Conservation (phyloP, 2,888 invertebrate genomes). For the Microchrysa polita region DNA sequence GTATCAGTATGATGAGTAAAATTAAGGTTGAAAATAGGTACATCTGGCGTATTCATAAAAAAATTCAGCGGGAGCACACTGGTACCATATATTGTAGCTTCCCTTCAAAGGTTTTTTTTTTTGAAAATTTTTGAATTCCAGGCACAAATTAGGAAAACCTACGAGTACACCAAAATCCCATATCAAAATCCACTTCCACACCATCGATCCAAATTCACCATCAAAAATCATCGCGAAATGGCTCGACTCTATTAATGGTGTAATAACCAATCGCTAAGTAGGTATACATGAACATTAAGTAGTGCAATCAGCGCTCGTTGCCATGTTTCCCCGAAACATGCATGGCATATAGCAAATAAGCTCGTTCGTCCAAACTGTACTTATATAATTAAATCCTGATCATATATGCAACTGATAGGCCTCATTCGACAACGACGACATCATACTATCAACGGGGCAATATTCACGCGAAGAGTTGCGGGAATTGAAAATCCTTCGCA, state of each 20-base stretch:
- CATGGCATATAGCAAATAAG: not conserved
- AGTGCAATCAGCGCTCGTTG: slow-evolving; percentile 39
- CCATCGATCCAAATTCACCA: slow-evolving; percentile 35
- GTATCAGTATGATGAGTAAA: too few relatives aligned
- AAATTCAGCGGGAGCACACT: too few relatives aligned
- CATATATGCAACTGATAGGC: too few relatives aligned
- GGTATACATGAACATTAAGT: slow-evolving; percentile 30
- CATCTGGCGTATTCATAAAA: too few relatives aligned
- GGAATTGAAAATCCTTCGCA: not conserved
- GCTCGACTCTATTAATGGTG: not conserved
- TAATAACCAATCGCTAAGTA: slow-evolving; percentile 39
- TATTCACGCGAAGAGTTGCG: slow-evolving; percentile 8
- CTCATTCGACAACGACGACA: too few relatives aligned
- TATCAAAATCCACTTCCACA: slow-evolving; percentile 7
- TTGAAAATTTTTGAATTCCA: too few relatives aligned
- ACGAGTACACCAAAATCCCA: too few relatives aligned
- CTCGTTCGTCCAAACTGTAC: not conserved
- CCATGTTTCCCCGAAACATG: slow-evolving; percentile 21
- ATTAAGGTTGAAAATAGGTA: too few relatives aligned
- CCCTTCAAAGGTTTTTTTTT: too few relatives aligned
- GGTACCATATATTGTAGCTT: too few relatives aligned
- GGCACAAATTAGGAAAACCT: too few relatives aligned
- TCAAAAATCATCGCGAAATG: slow-evolving; percentile 20
- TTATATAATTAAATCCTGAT: slow-evolving; percentile 11
- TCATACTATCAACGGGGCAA: slow-evolving; percentile 26